Percentiles rank a stretch among this genome's conserved stretches.
Evolutionary conservation across 37 sponge, comb jelly and placozoan species (phyloP).

Genomic region (Aplysina aerophoba): DNA sequence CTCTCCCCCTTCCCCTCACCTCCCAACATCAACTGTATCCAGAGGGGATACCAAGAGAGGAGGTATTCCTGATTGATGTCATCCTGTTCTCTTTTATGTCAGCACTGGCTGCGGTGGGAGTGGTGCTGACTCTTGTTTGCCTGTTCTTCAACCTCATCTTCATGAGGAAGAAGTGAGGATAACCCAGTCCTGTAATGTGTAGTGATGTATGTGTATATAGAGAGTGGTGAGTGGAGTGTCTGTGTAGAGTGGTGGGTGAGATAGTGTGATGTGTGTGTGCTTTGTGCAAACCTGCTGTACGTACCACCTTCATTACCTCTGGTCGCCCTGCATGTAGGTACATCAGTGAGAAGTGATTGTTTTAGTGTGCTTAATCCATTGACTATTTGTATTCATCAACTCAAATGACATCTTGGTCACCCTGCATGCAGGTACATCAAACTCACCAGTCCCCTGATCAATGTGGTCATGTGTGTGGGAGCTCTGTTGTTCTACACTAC

Average conservation of each 20-base stretch:
- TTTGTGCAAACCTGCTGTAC: too few relatives aligned
- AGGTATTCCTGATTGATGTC: background rate
- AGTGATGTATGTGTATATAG: background rate
- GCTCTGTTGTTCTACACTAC: background rate
- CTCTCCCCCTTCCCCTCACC: too few relatives aligned
- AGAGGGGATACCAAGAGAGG: background rate
- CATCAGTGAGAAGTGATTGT: too few relatives aligned
- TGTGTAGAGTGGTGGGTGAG: too few relatives aligned
- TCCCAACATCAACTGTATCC: background rate
- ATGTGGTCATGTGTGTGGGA: background rate
- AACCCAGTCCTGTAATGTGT: background rate
- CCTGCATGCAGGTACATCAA: background rate
- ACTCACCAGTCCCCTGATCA: background rate
- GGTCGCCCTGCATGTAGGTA: too few relatives aligned
- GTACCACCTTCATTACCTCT: too few relatives aligned
- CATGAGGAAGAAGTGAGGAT: background rate
- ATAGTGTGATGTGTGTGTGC: too few relatives aligned
- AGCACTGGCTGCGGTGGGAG: background rate
- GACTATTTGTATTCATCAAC: too few relatives aligned
- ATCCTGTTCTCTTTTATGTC: background rate
- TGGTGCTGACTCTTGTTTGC: background rate
- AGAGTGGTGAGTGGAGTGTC: too few relatives aligned
- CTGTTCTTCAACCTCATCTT: background rate
- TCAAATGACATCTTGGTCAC: background rate
- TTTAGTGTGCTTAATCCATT: too few relatives aligned